These are phyloP conservation scores for Panopea generosa DNA, from an alignment of 2,888 invertebrate species.

Conservation along the genomic window DNA sequence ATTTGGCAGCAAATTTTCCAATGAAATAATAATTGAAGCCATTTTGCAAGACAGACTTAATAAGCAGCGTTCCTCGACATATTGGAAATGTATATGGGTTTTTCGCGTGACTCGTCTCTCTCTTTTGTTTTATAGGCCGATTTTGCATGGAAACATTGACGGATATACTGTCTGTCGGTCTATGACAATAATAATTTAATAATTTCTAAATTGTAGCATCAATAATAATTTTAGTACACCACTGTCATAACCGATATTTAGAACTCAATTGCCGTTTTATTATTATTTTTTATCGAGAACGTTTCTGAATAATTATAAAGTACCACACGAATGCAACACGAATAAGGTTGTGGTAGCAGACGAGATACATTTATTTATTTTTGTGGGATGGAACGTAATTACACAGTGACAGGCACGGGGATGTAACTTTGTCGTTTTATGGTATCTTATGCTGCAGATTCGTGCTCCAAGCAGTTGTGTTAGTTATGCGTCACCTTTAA, in stretches of 20 bases:
- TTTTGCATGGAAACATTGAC: constrained; percentile 40
- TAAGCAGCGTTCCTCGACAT: constrained; percentile 35
- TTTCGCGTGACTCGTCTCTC: constrained; percentile 42
- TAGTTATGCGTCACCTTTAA: too few species aligned
- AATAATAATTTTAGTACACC: constrained; percentile 31
- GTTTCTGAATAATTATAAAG: too few species aligned
- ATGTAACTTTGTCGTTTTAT: too few species aligned
- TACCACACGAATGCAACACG: too few species aligned
- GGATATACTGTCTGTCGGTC: constrained; percentile 53
- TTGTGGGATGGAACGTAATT: too few species aligned
- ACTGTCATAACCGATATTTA: constrained; percentile 44
- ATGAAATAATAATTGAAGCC: constrained; percentile 62
- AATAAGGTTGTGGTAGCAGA: too few species aligned
- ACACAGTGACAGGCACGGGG: too few species aligned
- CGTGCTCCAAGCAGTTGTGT: too few species aligned
- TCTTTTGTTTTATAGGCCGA: constrained; percentile 20
- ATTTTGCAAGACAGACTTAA: constrained; percentile 60
- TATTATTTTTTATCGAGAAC: too few species aligned
- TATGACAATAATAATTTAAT: constrained; percentile 59
- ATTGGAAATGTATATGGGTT: constrained; percentile 31
- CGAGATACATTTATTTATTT: too few species aligned
- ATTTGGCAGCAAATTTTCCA: constrained; percentile 66
- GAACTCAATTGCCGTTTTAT: too few species aligned
- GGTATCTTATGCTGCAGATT: too few species aligned
- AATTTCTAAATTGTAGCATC: constrained; percentile 54